Base-by-base conservation (phyloP, 2,888 invertebrate genomes). In the Alloplasta piceator region DNA sequence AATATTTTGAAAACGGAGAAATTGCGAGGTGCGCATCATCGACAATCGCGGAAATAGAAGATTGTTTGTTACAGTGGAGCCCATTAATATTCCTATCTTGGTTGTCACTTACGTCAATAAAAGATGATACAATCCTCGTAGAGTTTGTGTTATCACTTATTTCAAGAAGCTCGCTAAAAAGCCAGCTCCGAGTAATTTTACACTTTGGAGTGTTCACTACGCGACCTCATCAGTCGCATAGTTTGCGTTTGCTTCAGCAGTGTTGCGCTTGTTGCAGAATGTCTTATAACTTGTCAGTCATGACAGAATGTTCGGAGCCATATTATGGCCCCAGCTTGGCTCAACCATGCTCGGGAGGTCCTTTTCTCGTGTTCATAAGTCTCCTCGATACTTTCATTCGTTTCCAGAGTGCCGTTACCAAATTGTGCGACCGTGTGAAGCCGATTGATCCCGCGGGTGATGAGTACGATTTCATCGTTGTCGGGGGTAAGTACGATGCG, bases 391-490 rank as follows among this genome's bases (percentile, higher is more conserved):
- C 94, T 0, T 95, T 95, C 89, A 91, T 95, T 75, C 93, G 94
- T 4, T 83, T 88, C 12, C 89, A 89, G 71, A 78, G 86, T 0
- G 87, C 87, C 26, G 83, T 92, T 41, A 89, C 92, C 6, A 86
- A 88, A 43, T 93, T 94, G 0, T 95, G 95, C 89, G 93, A 94
- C 77, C 92, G 95, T 60, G 93, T 95, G 5, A 88, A 77, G 9
- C 93, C 94, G 6, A 90, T 86, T 67, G 89, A 92, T 1, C 88
- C 88, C 0, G 92, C 93, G 0, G 94, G 94, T 70, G 89, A 92
- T 0, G 93, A 92, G 70, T 96, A 95, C 84, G 95, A 96, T 88
- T 96, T 95, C 86, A 93, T 95, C 41, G 95, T 95, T 5, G 92
- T 95, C 9, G 96, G 95, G 0, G 95, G 92, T 92, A 74, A 89